phyloP scores from a whole-genome alignment of 2,797 vertebrate genomes.

The Remorina albescens region DNA sequence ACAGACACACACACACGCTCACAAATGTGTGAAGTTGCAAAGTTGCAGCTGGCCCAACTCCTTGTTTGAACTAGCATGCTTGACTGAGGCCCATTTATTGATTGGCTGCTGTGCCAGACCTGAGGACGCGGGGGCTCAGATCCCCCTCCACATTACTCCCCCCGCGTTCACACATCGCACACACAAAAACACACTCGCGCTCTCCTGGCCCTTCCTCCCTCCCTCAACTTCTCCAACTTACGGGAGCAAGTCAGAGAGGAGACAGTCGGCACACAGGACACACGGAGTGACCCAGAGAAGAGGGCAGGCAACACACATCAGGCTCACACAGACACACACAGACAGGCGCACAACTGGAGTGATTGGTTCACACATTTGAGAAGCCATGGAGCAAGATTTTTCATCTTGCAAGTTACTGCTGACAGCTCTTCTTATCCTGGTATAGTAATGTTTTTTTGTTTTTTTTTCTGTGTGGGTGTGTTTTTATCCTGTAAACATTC shows the following conservation, averaged over 20 bases:
- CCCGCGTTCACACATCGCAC: slow-evolving; percentile 71
- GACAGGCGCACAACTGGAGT: slow-evolving; percentile 26
- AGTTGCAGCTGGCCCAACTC: slow-evolving; percentile 72
- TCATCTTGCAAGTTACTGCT: slow-evolving; percentile 84
- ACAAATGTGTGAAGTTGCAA: slow-evolving; percentile 65
- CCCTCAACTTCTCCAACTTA: slow-evolving; percentile 55
- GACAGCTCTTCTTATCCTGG: slow-evolving; percentile 88
- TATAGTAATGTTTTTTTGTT: slow-evolving; percentile 71
- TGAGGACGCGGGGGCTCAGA: slow-evolving; percentile 72
- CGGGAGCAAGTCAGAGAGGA: slow-evolving; percentile 74
- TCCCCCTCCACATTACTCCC: slow-evolving; percentile 41
- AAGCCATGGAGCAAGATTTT: slow-evolving; percentile 85
- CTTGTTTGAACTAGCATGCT: slow-evolving; percentile 87
- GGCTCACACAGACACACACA: slow-evolving; percentile 7
- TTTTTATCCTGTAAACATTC: background rate
- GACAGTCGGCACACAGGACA: slow-evolving; percentile 68
- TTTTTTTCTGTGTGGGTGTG: background rate
- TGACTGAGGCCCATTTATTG: slow-evolving; percentile 86
- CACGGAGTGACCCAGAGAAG: slow-evolving; percentile 57
- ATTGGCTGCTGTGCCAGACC: slow-evolving; percentile 86
- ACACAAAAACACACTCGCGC: slow-evolving; percentile 35
- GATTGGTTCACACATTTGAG: slow-evolving; percentile 35
- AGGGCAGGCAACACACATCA: slow-evolving; percentile 45
- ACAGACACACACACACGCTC: slow-evolving; percentile 22
- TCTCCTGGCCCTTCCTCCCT: slow-evolving; percentile 31